These are phyloP conservation scores for Neodiprion fabricii DNA, from an alignment of 1,140 invertebrate genomes.

Conservation along the genomic window DNA sequence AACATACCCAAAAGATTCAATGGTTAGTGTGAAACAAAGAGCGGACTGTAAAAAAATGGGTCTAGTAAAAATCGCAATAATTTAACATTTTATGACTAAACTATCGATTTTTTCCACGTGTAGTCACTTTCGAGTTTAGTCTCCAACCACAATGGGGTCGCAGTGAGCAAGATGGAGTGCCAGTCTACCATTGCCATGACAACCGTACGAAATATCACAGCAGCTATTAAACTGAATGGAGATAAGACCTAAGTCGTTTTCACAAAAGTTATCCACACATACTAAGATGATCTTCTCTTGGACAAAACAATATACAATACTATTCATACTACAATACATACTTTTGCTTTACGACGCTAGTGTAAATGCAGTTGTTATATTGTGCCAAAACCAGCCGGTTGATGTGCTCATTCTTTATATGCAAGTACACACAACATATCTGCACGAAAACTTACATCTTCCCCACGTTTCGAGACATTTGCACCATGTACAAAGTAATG, in stretches of 20 bases:
- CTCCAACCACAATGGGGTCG: too few species aligned
- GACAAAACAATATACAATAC: conserved; percentile 48
- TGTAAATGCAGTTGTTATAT: conserved; percentile 55
- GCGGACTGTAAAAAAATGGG: too few species aligned
- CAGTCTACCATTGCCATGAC: neutral
- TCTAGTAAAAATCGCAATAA: too few species aligned
- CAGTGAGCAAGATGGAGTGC: too few species aligned
- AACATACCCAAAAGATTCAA: too few species aligned
- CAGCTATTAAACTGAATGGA: neutral
- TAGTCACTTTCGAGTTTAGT: too few species aligned
- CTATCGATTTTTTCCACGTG: too few species aligned
- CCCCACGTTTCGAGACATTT: too few species aligned
- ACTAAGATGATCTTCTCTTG: conserved; percentile 51
- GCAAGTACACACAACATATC: conserved; percentile 39
- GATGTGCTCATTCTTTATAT: conserved; percentile 54
- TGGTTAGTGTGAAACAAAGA: too few species aligned
- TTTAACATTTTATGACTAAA: too few species aligned
- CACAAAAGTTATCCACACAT: neutral
- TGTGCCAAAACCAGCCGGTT: conserved; percentile 44
- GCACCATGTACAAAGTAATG: too few species aligned
- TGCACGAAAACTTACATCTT: neutral
- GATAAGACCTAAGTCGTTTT: neutral
- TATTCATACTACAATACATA: conserved; percentile 50
- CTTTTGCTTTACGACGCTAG: conserved; percentile 53
- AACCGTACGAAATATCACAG: conserved; percentile 3